Evolutionary conservation across 2,888 invertebrate genomes (phyloP).

Genomic region (Megamerina dolium): DNA sequence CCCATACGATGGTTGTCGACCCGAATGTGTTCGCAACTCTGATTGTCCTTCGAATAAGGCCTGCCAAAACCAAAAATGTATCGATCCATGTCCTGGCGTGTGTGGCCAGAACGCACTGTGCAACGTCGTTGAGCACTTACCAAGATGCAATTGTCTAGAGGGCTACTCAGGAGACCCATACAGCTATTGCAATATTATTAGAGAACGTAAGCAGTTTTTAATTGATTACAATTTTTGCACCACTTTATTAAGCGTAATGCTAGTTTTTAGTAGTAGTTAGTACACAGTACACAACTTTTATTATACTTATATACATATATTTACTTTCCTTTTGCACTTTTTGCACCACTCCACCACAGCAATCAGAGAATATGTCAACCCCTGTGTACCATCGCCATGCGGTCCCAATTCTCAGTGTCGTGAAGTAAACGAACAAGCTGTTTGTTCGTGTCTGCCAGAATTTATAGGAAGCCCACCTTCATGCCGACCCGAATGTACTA

Average conservation of each 20-base stretch:
- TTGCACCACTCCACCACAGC: too few relatives aligned
- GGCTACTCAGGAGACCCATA: slow-evolving; percentile 66
- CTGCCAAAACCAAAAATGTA: slow-evolving; percentile 64
- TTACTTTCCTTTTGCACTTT: too few relatives aligned
- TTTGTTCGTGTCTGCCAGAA: slow-evolving; percentile 57
- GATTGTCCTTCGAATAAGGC: slow-evolving; percentile 66
- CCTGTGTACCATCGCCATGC: slow-evolving; percentile 72
- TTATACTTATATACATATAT: too few relatives aligned
- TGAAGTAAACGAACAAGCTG: slow-evolving; percentile 56
- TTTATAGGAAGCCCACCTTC: slow-evolving; percentile 61
- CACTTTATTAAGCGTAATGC: too few relatives aligned
- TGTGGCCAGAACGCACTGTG: slow-evolving; percentile 72
- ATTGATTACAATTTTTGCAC: too few relatives aligned
- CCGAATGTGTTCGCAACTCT: slow-evolving; percentile 64
- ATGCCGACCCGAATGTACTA: slow-evolving; percentile 63
- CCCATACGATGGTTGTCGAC: slow-evolving; percentile 66
- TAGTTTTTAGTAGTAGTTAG: too few relatives aligned
- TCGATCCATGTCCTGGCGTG: slow-evolving; percentile 71
- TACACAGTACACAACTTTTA: too few relatives aligned
- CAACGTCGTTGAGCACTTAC: slow-evolving; percentile 70
- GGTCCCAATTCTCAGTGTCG: slow-evolving; percentile 68
- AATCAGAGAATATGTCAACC: slow-evolving; percentile 50
- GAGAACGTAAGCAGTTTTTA: slow-evolving; percentile 46
- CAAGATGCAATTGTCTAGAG: slow-evolving; percentile 66
- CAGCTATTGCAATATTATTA: slow-evolving; percentile 57